These are phyloP conservation scores for Protobothrops mucrosquamatus DNA, from an alignment of 2,113 vertebrate genomes.

Conservation along the genomic window DNA sequence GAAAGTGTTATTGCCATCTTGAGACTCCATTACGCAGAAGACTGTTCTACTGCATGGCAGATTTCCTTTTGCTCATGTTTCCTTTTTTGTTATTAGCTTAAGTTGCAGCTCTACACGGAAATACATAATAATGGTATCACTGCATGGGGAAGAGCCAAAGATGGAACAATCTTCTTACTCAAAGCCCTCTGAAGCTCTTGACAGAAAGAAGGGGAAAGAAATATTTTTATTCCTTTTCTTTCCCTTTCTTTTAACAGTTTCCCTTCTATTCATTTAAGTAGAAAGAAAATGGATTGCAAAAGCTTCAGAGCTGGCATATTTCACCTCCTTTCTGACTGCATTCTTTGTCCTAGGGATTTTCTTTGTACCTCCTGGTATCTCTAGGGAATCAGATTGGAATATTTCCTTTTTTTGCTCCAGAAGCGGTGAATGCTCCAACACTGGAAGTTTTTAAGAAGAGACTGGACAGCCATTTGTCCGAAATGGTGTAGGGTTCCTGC, in stretches of 20 bases:
- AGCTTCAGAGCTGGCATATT: background rate
- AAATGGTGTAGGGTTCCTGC: too few species aligned
- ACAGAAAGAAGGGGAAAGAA: background rate
- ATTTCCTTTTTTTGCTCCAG: background rate
- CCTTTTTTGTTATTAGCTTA: background rate
- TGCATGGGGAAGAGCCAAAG: background rate
- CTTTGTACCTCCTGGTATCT: background rate
- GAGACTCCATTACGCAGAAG: background rate
- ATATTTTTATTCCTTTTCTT: background rate
- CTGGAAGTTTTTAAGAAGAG: too few species aligned
- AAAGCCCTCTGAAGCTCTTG: background rate
- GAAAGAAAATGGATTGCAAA: background rate
- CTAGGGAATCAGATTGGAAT: background rate
- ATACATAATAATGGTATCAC: background rate
- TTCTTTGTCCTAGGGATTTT: background rate
- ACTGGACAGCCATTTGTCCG: too few species aligned
- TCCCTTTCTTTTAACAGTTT: background rate
- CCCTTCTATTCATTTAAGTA: background rate
- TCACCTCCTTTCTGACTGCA: background rate
- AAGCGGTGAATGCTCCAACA: too few species aligned
- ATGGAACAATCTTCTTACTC: background rate
- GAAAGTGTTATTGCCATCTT: background rate
- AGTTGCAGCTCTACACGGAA: background rate
- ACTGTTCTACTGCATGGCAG: background rate
- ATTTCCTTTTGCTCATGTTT: background rate